Base-by-base conservation (phyloP, 2,888 invertebrate species). In the Hypolimnas misippus region DNA sequence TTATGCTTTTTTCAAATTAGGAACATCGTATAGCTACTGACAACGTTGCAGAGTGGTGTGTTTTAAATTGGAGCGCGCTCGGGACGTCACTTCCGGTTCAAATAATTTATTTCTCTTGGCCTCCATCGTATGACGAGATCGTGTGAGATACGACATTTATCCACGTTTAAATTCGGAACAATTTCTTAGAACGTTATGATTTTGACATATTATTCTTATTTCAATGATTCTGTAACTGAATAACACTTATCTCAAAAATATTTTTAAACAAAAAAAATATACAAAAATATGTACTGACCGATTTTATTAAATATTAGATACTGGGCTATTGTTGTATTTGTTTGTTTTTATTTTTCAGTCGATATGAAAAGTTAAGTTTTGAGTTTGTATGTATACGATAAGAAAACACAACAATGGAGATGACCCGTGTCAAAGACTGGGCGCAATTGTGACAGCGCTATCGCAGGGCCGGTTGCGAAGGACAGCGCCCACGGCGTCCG, bases 71-170 rank as follows among this genome's bases (percentile, higher is more conserved):
- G 89, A 89, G 84, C 90, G 79, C 82, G 83, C 75, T 73, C 75
- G 84, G 79, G 81, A 89, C 91, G 91, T 90, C 90, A 90, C 86
- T 90, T 91, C 91, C 91, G 89, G 88, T 89, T 81, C 81, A 84
- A 87, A 90, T 91, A 87, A 89, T 87, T 90, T 89, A 89, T 87
- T 86, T 86, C 84, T 85, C 85, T 82, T 83, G 83, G 85, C 82
- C 88, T 85, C 86, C 83, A 82, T 84, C 86, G 83, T 82, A 79
- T 83, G 89, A 83, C 82, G 87, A 82, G 87, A 86, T 85, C 83
- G 86, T 81, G 86, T 81, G 81, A 80, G 84, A 86, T 84, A 84
- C 84, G 87, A 71, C 68, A 72, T 71, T 85, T 84, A 86, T 85
- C 82, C 82, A 82, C 78, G 75, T 85, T 85, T 87, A 89, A 81